A percentile compares a stretch with the other conserved stretches of the same genome.
Conservation (phyloP, 2,797 vertebrate genomes). For the Clarias platycephalus region DNA sequence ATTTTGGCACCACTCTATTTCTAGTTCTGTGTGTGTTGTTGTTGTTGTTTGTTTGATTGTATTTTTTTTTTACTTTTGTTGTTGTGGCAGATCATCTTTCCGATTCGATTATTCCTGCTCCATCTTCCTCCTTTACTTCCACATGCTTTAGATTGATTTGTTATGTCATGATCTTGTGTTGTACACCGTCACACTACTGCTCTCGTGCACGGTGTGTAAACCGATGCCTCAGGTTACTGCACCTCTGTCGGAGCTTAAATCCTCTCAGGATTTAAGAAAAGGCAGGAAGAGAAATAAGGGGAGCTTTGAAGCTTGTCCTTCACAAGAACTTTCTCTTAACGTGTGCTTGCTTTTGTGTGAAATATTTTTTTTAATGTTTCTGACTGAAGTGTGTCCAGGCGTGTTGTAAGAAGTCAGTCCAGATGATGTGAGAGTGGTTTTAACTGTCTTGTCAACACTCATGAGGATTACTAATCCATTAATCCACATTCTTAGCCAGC, state of each 20-base stretch:
- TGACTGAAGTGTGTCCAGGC: constrained; percentile 27
- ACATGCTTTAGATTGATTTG: constrained; percentile 10
- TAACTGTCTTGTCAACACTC: constrained; percentile 33
- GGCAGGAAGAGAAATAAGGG: constrained; percentile 24
- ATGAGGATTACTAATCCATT: constrained; percentile 33
- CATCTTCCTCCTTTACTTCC: background rate
- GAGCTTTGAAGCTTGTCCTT: constrained; percentile 37
- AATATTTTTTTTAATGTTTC: background rate
- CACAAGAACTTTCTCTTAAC: constrained; percentile 37
- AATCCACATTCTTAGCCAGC: background rate
- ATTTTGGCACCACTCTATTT: background rate
- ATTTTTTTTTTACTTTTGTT: no score
- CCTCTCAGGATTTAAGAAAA: constrained; percentile 36
- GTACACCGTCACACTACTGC: constrained; percentile 34
- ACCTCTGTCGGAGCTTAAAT: constrained; percentile 32
- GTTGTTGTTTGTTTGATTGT: background rate
- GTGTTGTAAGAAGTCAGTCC: constrained; percentile 41
- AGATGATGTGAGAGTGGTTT: constrained; percentile 22
- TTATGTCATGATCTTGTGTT: constrained; percentile 3
- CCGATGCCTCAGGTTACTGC: constrained; percentile 29
- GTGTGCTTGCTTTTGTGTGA: constrained; percentile 19
- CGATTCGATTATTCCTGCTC: background rate
- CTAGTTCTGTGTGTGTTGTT: background rate
- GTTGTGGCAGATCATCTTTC: background rate
- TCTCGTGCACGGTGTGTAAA: constrained; percentile 19